phyloP scores from a whole-genome alignment of 2,888 invertebrate genomes.

The Ypsolopha sequella region DNA sequence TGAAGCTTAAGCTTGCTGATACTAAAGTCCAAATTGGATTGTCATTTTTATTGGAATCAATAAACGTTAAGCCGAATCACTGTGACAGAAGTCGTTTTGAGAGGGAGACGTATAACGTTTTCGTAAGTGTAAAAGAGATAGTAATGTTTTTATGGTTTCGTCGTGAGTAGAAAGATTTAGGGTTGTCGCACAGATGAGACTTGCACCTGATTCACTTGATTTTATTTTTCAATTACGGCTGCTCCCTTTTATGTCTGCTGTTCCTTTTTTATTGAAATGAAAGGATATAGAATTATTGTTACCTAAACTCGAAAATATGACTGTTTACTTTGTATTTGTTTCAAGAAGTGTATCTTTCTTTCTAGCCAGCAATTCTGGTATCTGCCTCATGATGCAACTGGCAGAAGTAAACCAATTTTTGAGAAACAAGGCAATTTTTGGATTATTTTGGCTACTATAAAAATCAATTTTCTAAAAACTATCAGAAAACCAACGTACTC shows the following conservation, averaged over 20 bases:
- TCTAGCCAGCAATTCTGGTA: too few relatives aligned
- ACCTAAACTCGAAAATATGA: too few relatives aligned
- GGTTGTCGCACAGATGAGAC: conserved; percentile 43
- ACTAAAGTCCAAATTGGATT: conserved; percentile 27
- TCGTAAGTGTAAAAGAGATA: conserved; percentile 27
- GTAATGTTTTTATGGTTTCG: conserved; percentile 25
- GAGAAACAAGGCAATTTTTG: too few relatives aligned
- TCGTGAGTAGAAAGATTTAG: conserved; percentile 33
- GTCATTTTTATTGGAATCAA: conserved; percentile 39
- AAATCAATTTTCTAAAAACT: too few relatives aligned
- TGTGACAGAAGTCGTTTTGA: conserved; percentile 51
- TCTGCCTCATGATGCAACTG: too few relatives aligned
- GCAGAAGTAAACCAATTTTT: too few relatives aligned
- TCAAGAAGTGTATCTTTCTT: too few relatives aligned
- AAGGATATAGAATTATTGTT: conserved; percentile 3
- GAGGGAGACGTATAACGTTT: conserved; percentile 28
- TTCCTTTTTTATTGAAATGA: conserved; percentile 7
- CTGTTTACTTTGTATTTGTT: too few relatives aligned
- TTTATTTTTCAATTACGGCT: conserved; percentile 53
- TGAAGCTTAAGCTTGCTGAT: conserved; percentile 16
- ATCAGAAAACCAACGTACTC: too few relatives aligned
- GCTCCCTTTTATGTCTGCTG: conserved; percentile 7
- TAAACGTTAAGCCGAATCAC: conserved; percentile 59
- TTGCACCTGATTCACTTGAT: conserved; percentile 56
- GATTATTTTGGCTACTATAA: too few relatives aligned